phyloP scores from a whole-genome alignment of 35 echinoderm and acorn worm species.

The Ophiothrix spiculata region DNA sequence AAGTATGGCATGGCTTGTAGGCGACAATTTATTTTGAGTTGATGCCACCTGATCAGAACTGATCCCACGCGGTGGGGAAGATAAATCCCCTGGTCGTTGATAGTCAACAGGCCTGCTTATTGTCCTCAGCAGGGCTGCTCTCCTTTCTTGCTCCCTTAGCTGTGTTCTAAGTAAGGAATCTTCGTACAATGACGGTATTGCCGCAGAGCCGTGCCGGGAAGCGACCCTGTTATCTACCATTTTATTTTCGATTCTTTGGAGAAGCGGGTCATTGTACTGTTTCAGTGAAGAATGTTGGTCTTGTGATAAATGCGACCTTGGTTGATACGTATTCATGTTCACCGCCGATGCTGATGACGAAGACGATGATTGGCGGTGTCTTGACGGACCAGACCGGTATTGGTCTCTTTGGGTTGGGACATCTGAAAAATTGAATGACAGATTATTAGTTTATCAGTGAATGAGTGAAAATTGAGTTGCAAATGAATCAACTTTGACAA shows the following conservation, averaged over 20 bases:
- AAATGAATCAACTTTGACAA: no score
- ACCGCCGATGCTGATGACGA: no score
- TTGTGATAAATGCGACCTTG: not conserved
- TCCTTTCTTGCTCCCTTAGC: not conserved
- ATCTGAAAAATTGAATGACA: not conserved
- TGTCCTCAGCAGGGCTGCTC: constrained; percentile 2
- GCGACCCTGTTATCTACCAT: not conserved
- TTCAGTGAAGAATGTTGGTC: no score
- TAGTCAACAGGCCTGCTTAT: constrained; percentile 13
- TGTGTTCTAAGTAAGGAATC: constrained; percentile 13
- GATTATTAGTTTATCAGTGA: no score
- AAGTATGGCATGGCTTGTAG: constrained; percentile 62
- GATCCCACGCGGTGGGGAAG: not conserved
- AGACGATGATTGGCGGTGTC: not conserved
- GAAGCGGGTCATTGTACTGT: not conserved
- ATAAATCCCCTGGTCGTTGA: constrained; percentile 1
- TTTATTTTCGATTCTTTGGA: not conserved
- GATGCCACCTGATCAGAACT: not conserved
- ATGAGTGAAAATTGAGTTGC: no score
- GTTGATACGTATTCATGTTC: constrained; percentile 1
- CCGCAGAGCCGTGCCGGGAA: not conserved
- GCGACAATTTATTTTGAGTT: not conserved
- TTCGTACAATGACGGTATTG: not conserved
- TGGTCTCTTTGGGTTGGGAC: not conserved
- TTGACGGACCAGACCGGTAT: not conserved